phyloP scores from a whole-genome alignment of 2,888 invertebrate genomes.

The Apamea crenata region DNA sequence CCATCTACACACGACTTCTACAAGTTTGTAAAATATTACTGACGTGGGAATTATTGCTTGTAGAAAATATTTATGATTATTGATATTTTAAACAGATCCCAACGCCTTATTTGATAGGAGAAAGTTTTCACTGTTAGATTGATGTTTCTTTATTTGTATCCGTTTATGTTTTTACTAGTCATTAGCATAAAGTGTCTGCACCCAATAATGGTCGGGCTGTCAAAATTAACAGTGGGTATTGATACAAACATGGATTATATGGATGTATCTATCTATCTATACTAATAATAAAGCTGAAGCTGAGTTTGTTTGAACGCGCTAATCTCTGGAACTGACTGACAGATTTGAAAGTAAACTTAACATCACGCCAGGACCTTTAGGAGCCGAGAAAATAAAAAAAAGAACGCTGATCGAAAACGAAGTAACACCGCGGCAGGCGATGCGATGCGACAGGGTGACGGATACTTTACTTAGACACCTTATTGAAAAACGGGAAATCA shows the following conservation, averaged over 20 bases:
- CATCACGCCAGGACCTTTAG: too few relatives aligned
- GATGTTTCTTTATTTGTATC: constrained; percentile 36
- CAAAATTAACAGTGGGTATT: background rate
- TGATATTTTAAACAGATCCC: constrained; percentile 34
- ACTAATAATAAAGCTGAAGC: too few relatives aligned
- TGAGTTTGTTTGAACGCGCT: too few relatives aligned
- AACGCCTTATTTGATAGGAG: constrained; percentile 34
- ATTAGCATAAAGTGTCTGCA: background rate
- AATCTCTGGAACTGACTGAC: too few relatives aligned
- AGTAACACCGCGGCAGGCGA: too few relatives aligned
- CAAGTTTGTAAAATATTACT: constrained; percentile 38
- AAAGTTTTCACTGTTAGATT: constrained; percentile 43
- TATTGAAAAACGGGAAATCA: background rate
- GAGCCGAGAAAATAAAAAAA: too few relatives aligned
- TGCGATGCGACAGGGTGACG: too few relatives aligned
- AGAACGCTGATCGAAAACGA: too few relatives aligned
- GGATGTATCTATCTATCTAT: background rate
- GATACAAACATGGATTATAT: background rate
- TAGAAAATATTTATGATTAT: constrained; percentile 57
- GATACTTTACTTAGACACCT: too few relatives aligned
- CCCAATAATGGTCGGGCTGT: background rate
- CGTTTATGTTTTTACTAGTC: constrained; percentile 13
- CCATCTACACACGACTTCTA: background rate
- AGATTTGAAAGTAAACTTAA: too few relatives aligned
- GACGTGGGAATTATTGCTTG: constrained; percentile 39